Conservation (phyloP, 1,140 invertebrate genomes). For the Nomia melanderi region DNA sequence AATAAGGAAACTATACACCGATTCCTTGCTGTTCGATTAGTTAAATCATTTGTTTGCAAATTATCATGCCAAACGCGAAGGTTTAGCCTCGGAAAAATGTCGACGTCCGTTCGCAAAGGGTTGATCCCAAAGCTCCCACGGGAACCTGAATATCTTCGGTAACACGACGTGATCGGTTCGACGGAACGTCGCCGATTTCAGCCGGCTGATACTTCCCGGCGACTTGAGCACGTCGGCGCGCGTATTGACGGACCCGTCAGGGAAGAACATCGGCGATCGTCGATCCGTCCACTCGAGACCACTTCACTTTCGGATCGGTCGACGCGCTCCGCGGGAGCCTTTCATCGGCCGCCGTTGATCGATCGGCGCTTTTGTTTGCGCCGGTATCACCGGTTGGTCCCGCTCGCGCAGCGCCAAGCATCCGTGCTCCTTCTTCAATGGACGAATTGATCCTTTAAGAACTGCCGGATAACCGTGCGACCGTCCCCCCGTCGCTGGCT, state of each 20-base stretch:
- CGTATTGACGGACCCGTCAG: constrained; percentile 34
- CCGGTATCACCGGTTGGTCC: neutral
- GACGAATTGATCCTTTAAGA: neutral
- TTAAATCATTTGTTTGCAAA: too few relatives aligned
- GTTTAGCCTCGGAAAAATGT: too few relatives aligned
- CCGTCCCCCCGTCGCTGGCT: neutral
- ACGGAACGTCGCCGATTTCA: too few relatives aligned
- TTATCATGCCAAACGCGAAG: too few relatives aligned
- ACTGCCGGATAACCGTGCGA: neutral
- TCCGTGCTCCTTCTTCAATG: neutral
- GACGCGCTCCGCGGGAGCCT: neutral
- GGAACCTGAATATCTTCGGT: too few relatives aligned
- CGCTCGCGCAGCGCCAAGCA: neutral
- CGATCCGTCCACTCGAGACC: constrained; percentile 15
- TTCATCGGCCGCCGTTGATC: neutral
- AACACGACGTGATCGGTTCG: too few relatives aligned
- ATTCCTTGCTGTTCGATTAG: too few relatives aligned
- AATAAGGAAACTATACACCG: too few relatives aligned
- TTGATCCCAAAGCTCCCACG: too few relatives aligned
- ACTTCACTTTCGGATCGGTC: neutral
- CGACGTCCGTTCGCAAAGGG: too few relatives aligned
- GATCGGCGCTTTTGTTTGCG: neutral
- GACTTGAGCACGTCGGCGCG: too few relatives aligned
- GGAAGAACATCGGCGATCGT: constrained; percentile 24
- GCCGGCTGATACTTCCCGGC: too few relatives aligned